Conservation (phyloP, 1,140 invertebrate genomes). For the Nephotettix cincticeps region DNA sequence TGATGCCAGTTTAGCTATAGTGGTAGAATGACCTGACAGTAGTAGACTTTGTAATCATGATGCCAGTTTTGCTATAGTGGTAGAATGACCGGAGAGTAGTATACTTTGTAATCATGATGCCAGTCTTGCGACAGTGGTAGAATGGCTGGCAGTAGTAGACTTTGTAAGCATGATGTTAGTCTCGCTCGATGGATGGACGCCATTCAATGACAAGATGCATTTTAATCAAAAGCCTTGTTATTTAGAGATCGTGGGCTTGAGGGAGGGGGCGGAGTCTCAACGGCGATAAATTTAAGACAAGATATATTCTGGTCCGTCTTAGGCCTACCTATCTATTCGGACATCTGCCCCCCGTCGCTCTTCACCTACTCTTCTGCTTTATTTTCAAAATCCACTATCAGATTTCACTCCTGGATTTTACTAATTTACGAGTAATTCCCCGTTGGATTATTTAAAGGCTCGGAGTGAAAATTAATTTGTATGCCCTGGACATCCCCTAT, state of each 20-base stretch:
- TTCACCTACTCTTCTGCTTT: constrained; percentile 23
- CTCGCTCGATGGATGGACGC: too few relatives aligned
- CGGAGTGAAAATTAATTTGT: constrained; percentile 12
- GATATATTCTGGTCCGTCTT: constrained; percentile 18
- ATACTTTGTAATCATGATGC: too few relatives aligned
- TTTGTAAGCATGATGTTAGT: too few relatives aligned
- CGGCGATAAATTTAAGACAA: constrained; percentile 17
- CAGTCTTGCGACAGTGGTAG: too few relatives aligned
- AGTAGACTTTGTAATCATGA: too few relatives aligned
- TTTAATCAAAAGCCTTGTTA: constrained; percentile 16
- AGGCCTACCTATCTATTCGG: constrained; percentile 11
- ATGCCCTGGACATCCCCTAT: background rate
- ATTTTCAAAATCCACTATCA: constrained; percentile 21
- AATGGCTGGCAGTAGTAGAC: too few relatives aligned
- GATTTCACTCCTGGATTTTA: constrained; percentile 22
- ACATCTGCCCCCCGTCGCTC: constrained; percentile 7
- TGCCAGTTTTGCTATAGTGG: too few relatives aligned
- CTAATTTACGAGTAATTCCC: constrained; percentile 21
- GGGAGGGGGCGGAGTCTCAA: background rate
- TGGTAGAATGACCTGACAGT: too few relatives aligned
- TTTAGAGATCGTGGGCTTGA: constrained; percentile 4
- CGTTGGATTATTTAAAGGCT: background rate
- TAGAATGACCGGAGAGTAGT: too few relatives aligned
- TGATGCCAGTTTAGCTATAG: too few relatives aligned
- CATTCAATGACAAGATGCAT: background rate